Evolutionary conservation across 2,888 invertebrate species (phyloP).

Genomic region (Zaprionus bogoriensis): DNA sequence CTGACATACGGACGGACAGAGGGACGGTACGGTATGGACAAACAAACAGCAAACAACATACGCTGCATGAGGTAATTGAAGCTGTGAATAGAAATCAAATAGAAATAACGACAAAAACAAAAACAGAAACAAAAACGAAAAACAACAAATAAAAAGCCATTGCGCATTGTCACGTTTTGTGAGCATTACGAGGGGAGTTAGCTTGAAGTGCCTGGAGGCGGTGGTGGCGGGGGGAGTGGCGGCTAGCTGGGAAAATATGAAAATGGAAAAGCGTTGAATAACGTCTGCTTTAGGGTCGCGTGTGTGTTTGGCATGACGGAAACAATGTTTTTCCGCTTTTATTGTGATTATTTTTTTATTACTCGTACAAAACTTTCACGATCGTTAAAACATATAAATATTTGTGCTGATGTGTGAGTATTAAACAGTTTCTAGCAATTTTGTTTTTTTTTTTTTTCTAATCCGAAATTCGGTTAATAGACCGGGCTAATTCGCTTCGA

Average conservation of each 20-base stretch:
- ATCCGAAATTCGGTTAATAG: background rate
- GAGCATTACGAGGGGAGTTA: conserved; percentile 18
- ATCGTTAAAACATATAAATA: conserved; percentile 64
- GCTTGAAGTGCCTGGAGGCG: too few relatives aligned
- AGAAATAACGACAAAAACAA: conserved; percentile 21
- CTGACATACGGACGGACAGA: too few relatives aligned
- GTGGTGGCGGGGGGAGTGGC: background rate
- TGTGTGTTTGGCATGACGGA: conserved; percentile 53
- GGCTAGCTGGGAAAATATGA: conserved; percentile 14
- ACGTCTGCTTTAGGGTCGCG: conserved; percentile 54
- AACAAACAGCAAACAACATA: background rate
- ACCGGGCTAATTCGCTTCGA: background rate
- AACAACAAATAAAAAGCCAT: conserved; percentile 22
- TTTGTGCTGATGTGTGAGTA: conserved; percentile 36
- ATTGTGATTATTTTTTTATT: conserved; percentile 49
- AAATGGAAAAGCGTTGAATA: conserved; percentile 53
- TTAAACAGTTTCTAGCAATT: too few relatives aligned
- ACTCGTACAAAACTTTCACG: conserved; percentile 62
- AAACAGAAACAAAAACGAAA: conserved; percentile 20
- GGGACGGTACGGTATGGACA: too few relatives aligned
- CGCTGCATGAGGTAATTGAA: conserved; percentile 49
- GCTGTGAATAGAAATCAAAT: conserved; percentile 24
- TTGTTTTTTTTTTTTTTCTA: background rate
- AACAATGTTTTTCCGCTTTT: conserved; percentile 68
- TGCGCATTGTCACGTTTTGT: conserved; percentile 54